Conservation (phyloP, 64 coral and sea anemone genomes). For the Trachythela sp. region DNA sequence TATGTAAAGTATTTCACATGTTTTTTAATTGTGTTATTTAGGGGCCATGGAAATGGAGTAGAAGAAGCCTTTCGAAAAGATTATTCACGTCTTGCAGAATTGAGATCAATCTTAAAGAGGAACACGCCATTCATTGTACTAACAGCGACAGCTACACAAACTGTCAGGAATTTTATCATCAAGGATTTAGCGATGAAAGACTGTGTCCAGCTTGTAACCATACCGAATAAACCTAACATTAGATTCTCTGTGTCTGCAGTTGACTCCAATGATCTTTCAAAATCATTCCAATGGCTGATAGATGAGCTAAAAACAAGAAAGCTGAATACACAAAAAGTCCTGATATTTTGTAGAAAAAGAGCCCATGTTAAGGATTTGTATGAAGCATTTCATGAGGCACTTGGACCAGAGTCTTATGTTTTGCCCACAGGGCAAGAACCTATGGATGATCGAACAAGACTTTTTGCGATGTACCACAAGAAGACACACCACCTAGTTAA, state of each 20-base stretch:
- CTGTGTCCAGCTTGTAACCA: conserved; percentile 40
- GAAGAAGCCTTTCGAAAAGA: conserved; percentile 55
- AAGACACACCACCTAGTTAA: conserved; percentile 60
- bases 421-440: conserved; percentile 17
- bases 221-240: conserved; percentile 53
- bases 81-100: conserved; percentile 53
- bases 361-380: conserved; percentile 62
- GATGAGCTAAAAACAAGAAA: conserved; percentile 26
- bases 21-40: neutral
- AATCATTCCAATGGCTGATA: conserved; percentile 43
- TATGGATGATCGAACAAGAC: conserved; percentile 39
- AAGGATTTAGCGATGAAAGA: conserved; percentile 45
- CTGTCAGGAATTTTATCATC: conserved; percentile 29
- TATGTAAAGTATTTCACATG: neutral
- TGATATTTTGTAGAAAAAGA: conserved; percentile 55
- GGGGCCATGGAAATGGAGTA: conserved; percentile 7
- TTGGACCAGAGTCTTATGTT: conserved; percentile 43
- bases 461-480: conserved; percentile 74
- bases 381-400: conserved; percentile 35
- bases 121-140: conserved; percentile 44
- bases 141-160: conserved; percentile 60
- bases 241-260: conserved; percentile 35
- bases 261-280: conserved; percentile 31
- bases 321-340: conserved; percentile 33
- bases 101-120: conserved; percentile 42